These are phyloP conservation scores for Callipepla squamata DNA, from an alignment of 2,113 vertebrate species.

Conservation along the genomic window DNA sequence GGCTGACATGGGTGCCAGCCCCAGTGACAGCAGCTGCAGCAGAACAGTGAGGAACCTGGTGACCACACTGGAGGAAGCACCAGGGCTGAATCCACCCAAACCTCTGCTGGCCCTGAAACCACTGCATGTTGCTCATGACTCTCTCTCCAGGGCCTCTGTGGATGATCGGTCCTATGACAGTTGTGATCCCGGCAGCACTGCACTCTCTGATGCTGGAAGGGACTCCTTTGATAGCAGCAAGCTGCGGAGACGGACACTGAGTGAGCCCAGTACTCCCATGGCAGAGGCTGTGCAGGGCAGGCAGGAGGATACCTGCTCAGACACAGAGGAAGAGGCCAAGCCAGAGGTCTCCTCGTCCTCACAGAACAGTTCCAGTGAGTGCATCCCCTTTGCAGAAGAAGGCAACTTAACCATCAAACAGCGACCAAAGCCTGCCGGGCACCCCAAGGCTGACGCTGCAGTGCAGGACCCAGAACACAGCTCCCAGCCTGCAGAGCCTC, in stretches of 20 bases:
- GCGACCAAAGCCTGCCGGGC: slow-evolving; percentile 81
- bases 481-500: neutral
- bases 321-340: slow-evolving; percentile 76
- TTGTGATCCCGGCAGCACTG: accelerated
- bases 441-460: accelerated
- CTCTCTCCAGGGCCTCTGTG: neutral
- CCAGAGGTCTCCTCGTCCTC: slow-evolving; percentile 56
- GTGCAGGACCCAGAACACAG: neutral
- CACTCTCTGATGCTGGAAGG: neutral
- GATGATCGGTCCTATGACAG: accelerated
- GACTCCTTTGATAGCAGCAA: slow-evolving; percentile 51
- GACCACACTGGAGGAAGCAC: slow-evolving; percentile 65
- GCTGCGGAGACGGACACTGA: slow-evolving; percentile 79
- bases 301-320: slow-evolving; percentile 55
- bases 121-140: neutral
- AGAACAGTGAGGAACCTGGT: slow-evolving; percentile 72
- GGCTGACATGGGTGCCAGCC: neutral
- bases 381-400: slow-evolving; percentile 93
- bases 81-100: slow-evolving; percentile 14
- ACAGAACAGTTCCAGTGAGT: slow-evolving; percentile 83
- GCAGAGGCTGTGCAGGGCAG: slow-evolving; percentile 13
- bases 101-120: slow-evolving; percentile 38
- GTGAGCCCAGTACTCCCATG: slow-evolving; percentile 74
- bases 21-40: slow-evolving; percentile 13
- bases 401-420: slow-evolving; percentile 97